Conservation (phyloP, 2,888 invertebrate genomes). For the Polietes domitor region DNA sequence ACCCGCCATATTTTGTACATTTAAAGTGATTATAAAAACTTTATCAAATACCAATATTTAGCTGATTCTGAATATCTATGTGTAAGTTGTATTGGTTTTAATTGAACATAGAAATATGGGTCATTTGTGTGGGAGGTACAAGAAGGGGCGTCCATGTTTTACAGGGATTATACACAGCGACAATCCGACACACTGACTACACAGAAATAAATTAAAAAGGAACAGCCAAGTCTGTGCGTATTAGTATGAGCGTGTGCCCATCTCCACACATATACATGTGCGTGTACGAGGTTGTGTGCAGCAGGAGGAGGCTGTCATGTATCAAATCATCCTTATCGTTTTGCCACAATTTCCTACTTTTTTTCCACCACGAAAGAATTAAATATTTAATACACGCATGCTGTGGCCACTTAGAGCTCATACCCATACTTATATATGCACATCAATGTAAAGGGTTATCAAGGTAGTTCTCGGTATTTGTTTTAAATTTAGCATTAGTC, state of each 20-base stretch:
- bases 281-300: background rate
- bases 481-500: too few relatives aligned
- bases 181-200: background rate
- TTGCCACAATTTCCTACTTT: background rate
- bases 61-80: too few relatives aligned
- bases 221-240: background rate
- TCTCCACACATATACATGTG: background rate
- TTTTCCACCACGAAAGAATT: background rate
- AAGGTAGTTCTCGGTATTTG: too few relatives aligned
- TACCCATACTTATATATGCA: too few relatives aligned
- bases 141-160: slow-evolving; percentile 49
- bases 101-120: too few relatives aligned
- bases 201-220: slow-evolving; percentile 14
- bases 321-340: background rate
- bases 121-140: too few relatives aligned
- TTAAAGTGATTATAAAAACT: too few relatives aligned
- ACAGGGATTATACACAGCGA: slow-evolving; percentile 35
- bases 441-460: too few relatives aligned
- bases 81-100: too few relatives aligned
- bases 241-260: background rate
- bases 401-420: background rate
- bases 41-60: too few relatives aligned
- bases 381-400: slow-evolving; percentile 48
- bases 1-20: too few relatives aligned
- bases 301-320: background rate